Evolutionary conservation across 2,113 vertebrate genomes (phyloP), one percentile per base, ranked within the genome.

Genomic region (Polyodon spathula): DNA sequence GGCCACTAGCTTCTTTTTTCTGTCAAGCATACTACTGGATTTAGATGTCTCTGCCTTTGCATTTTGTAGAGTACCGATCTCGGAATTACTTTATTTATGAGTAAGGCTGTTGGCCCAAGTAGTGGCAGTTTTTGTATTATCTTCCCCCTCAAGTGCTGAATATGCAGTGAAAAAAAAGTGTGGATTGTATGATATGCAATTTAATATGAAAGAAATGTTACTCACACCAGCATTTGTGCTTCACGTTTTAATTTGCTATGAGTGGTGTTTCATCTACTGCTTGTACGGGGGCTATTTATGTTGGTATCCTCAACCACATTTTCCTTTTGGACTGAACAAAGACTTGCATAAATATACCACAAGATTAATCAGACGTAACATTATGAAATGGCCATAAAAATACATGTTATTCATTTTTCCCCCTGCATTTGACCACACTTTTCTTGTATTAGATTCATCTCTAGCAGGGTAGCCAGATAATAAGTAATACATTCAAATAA

Each of bases 1-100:
- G 81, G 84, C 77, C 68, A 48, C 70, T 70, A 75, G 76, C 77
- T 74, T 78, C 81, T 78, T 66, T 66, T 63, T 69, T 60, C 68
- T 27, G 1, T 27, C 70, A 78, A 83, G 66, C 80, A 81, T 79
- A 78, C 80, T 85, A 83, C 81, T 87, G 82, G 84, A 75, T 78
- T 69, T 53, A 53, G 44, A 63, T 71, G 62, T 61, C 54, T 62
- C 61, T 56, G 61, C 63, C 61, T 61, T 54, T 48, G 38, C 43
- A 50, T 44, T 16, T 8, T 40, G 54, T 51, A 15, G 51, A 46
- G 37, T 15, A 53, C 42, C 62, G 52, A 57, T 61, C 67, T 68
- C 67, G 61, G 60, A 48, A 61, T 61, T 59, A 56, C 44, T 46
- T 46, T 46, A 46, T 67, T 67, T 59, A 52, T 54, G 17, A 48